phyloP scores from a whole-genome alignment of 2,113 vertebrate species.

The Lanius ludovicianus region DNA sequence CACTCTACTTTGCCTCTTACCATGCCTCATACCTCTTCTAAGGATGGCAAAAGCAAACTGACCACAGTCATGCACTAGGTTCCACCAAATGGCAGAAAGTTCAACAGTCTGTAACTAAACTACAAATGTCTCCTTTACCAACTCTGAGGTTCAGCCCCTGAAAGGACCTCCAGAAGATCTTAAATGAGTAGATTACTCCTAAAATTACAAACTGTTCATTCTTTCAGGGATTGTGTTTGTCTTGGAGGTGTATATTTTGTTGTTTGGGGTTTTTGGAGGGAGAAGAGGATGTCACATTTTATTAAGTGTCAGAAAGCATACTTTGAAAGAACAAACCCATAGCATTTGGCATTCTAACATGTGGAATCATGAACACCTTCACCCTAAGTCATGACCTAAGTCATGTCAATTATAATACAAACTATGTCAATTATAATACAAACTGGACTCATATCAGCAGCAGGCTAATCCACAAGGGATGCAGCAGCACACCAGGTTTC shows the following conservation, averaged over 20 bases:
- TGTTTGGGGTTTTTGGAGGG: background rate
- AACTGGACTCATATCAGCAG: background rate
- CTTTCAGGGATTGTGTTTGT: background rate
- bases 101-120: background rate
- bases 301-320: background rate
- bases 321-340: background rate
- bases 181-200: background rate
- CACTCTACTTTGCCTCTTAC: background rate
- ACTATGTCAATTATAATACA: background rate
- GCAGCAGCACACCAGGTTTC: background rate
- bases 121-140: background rate
- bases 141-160: background rate
- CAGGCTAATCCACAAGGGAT: background rate
- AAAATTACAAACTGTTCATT: background rate
- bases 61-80: background rate
- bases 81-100: background rate
- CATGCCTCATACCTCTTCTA: background rate
- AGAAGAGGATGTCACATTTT: background rate
- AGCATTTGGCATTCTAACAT: background rate
- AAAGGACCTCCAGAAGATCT: background rate
- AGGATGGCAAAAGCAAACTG: background rate
- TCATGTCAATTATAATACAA: background rate
- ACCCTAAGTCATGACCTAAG: background rate
- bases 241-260: background rate
- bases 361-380: background rate